Evolutionary conservation across 2,888 invertebrate species (phyloP).

Genomic region (Amphipoea lucens): DNA sequence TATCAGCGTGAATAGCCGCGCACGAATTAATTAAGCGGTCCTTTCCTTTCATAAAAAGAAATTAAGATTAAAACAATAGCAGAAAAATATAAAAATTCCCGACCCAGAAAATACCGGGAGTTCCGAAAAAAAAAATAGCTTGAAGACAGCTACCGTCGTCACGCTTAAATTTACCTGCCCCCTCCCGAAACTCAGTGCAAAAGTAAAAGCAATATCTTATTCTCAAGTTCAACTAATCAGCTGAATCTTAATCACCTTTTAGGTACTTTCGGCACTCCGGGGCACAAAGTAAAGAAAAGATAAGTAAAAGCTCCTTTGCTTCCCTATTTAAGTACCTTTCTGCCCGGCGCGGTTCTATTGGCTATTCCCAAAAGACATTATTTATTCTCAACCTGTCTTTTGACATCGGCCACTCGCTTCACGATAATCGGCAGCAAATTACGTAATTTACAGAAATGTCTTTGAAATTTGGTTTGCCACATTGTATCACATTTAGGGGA

Average conservation of each 20-base stretch:
- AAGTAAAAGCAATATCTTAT: constrained; percentile 74
- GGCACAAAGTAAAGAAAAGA: constrained; percentile 73
- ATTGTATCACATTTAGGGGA: neutral
- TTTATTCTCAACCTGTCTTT: constrained; percentile 70
- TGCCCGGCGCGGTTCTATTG: constrained; percentile 65
- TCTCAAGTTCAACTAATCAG: constrained; percentile 76
- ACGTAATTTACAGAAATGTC: constrained; percentile 41
- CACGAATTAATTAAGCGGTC: constrained; percentile 37
- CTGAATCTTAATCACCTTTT: constrained; percentile 78
- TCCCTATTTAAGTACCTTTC: constrained; percentile 67
- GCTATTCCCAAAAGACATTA: constrained; percentile 71
- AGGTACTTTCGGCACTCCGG: constrained; percentile 70
- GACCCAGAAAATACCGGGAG: constrained; percentile 26
- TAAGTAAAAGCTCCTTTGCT: constrained; percentile 71
- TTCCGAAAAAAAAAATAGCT: constrained; percentile 51
- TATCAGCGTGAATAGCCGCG: constrained; percentile 26
- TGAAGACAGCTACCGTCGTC: constrained; percentile 60
- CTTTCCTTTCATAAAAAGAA: constrained; percentile 50
- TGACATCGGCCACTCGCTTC: constrained; percentile 62
- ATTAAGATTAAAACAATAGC: constrained; percentile 53
- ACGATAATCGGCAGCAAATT: constrained; percentile 54
- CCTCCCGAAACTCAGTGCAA: constrained; percentile 52
- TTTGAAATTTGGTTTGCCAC: constrained; percentile 9
- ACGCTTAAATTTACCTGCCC: constrained; percentile 59
- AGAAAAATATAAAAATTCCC: constrained; percentile 43